phyloP scores from a whole-genome alignment of 2,797 vertebrate genomes.

The Tiaroga cobitis region DNA sequence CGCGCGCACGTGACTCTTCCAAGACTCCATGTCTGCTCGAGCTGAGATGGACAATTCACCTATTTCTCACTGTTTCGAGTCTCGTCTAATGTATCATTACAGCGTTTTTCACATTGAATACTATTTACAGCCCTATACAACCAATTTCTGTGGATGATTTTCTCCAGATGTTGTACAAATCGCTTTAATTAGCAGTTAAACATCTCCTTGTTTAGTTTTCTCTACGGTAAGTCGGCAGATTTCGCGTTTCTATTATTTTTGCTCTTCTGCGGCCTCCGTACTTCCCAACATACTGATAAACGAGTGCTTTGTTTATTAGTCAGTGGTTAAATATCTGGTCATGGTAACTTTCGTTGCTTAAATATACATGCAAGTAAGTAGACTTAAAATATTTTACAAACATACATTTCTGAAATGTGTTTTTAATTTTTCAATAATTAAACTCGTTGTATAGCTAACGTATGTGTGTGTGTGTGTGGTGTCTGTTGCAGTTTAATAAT shows the following conservation, averaged over 20 bases:
- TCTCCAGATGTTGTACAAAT: neutral
- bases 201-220: neutral
- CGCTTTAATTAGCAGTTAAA: neutral
- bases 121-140: neutral
- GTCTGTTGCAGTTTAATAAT: neutral
- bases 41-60: neutral
- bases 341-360: neutral
- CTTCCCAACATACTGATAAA: neutral
- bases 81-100: neutral
- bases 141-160: neutral
- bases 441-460: neutral
- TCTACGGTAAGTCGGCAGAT: too few relatives aligned
- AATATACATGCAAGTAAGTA: neutral
- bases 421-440: neutral
- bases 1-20: conserved; percentile 75
- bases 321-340: neutral
- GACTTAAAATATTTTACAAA: neutral
- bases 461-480: too few relatives aligned
- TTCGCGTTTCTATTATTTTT: conserved; percentile 6
- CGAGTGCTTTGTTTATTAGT: neutral
- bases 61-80: neutral
- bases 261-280: conserved; percentile 30
- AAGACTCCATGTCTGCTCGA: conserved; percentile 68
- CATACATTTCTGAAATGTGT: neutral
- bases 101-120: neutral